Conservation (phyloP, 2,797 vertebrate species). For the Myiotriccus ornatus region DNA sequence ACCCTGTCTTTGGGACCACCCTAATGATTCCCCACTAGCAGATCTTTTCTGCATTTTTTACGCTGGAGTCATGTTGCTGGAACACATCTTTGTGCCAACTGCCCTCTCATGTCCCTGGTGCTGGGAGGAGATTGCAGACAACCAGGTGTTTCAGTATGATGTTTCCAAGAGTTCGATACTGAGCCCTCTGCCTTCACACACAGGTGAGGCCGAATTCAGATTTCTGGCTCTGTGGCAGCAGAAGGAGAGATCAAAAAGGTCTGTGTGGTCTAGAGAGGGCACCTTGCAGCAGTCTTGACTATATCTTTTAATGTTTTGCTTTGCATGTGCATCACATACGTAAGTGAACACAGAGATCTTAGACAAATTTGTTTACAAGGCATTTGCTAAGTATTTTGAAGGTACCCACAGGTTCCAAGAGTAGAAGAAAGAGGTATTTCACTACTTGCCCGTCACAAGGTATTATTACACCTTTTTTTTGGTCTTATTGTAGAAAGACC, state of each 20-base stretch:
- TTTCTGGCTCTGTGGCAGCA: not conserved
- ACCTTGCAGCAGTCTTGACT: not conserved
- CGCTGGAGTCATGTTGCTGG: fast-evolving
- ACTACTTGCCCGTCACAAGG: not conserved
- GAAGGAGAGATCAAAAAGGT: not conserved
- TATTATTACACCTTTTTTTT: not conserved
- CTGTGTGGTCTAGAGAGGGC: not conserved
- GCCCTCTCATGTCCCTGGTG: not conserved
- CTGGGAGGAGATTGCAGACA: not conserved
- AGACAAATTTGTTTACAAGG: not conserved
- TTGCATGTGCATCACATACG: not conserved
- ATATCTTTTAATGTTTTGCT: not conserved
- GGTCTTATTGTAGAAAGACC: not conserved
- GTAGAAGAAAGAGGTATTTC: not conserved
- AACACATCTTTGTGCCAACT: not conserved
- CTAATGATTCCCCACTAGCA: not conserved
- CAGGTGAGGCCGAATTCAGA: no score
- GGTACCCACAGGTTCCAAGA: not conserved
- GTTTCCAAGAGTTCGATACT: not conserved
- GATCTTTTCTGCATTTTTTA: not conserved
- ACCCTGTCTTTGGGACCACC: not conserved
- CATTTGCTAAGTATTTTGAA: not conserved
- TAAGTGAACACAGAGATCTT: not conserved
- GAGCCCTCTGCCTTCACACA: not conserved
- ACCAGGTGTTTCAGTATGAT: not conserved